phyloP scores from a whole-genome alignment of 2,797 vertebrate species.

The Leontocebus nigricollis region DNA sequence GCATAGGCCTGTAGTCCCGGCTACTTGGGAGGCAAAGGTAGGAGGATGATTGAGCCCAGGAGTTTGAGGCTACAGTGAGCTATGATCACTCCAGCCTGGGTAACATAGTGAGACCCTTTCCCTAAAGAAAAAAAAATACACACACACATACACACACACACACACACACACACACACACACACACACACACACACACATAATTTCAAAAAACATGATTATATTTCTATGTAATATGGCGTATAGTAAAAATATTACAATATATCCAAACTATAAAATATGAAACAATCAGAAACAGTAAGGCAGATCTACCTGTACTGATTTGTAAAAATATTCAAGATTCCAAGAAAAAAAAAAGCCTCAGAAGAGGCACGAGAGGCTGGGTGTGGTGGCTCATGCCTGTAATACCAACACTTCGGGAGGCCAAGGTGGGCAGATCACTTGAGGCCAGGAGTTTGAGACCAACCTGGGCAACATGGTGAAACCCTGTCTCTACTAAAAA shows the following conservation, averaged over 20 bases:
- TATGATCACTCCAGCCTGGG: not conserved
- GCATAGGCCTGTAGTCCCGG: not conserved
- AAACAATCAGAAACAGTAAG: not conserved
- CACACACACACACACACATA: no score
- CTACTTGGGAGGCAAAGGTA: not conserved
- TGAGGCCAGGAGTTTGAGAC: not conserved
- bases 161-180: no score
- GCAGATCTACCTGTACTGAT: not conserved
- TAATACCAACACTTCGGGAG: not conserved
- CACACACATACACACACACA: no score
- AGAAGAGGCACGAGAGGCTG: not conserved
- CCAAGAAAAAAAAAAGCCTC: not conserved
- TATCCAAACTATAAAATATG: not conserved
- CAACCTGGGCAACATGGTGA: not conserved
- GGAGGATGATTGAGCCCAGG: not conserved
- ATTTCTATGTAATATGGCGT: constrained; percentile 4
- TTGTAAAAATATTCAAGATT: not conserved
- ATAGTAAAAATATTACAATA: not conserved
- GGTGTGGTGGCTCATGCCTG: not conserved
- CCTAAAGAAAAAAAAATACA: not conserved
- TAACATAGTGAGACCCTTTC: not conserved
- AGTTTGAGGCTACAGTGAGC: not conserved
- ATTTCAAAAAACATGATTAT: constrained; percentile 38
- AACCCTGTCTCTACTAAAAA: not conserved
- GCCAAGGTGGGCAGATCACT: not conserved